Base-by-base conservation (phyloP, 2,113 vertebrate genomes). In the Anser cygnoides region DNA sequence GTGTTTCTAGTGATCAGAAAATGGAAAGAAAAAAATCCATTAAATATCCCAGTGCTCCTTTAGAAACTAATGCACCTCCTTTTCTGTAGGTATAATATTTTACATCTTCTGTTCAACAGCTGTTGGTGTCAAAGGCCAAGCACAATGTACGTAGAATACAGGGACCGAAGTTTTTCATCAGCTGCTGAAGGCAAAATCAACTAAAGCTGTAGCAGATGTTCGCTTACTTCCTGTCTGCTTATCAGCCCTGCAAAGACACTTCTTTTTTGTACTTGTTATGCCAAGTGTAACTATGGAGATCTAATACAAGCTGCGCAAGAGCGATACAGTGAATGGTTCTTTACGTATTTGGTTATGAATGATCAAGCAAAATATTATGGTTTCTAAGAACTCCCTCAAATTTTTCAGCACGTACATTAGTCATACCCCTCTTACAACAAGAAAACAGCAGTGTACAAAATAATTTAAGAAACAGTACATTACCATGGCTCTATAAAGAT, bases 211-310 rank as follows among this genome's bases (percentile, higher is more conserved):
- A 96, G 86, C 96, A 95, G 90, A 97, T 92, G 97, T 94, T 97
- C 78, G 11, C 75, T 95, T 81, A 96, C 95, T 98, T 98, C 98
- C 98, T 97, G 97, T 95, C 82, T 90, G 92, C 97, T 98, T 97
- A 98, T 98, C 97, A 83, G 91, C 89, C 96, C 92, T n/a, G 46
- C 90, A 95, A 97, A 97, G 95, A 80, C 92, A 82, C 95, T 97
- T 96, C 52, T 68, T 13, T 72, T 97, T 93, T 77, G 93, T 76
- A 44, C 76, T 90, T 93, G 94, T 90, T 97, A 41, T 97, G 96
- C 95, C 92, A 72, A 88, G 74, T 6, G 96, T 98, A 96, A 74
- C 98, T 92, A 97, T 97, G 96, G 98, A 97, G 96, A 98, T 68
- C 14, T 35, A 89, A 39, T 41, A 84, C 67, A 85, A 80, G 90